Base-by-base conservation (phyloP, 2,888 invertebrate genomes). In the Limnephilus rhombicus region DNA sequence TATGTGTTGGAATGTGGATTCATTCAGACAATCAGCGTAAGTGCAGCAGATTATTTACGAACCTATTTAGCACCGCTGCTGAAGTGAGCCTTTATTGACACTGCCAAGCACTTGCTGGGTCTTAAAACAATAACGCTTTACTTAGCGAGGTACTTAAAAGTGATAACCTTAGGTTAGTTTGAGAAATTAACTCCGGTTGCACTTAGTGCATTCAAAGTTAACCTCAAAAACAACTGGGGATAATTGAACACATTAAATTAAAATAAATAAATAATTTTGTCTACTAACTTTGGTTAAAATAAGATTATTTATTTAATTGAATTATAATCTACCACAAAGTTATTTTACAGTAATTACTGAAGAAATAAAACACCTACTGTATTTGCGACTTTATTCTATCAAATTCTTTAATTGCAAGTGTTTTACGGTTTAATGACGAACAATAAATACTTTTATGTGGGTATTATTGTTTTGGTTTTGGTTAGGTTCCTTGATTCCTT, bases 1-100 rank as follows among this genome's bases (percentile, higher is more conserved):
- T 68, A 68, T 68, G 68, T n/a, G 68, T 68, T n/a, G 68, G 68
- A 68, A 68, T 68, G 68, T 68, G 68, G 68, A 68, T 68, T 68
- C n/a, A 68, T 68, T 68, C 24, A 68, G 68, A 68, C 24, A 68
- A 68, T 68, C 68, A 5, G 68, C 68, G 24, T 68, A 68, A 68
- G 68, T 68, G 68, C 68, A n/a, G 68, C 68, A 24, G 24, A 24
- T 68, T 68, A 68, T 68, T 68, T 68, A 68, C 68, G 68, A 24
- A 24, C 68, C 24, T 68, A 68, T 68, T 68, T 68, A 68, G 68
- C 68, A 68, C 68, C 24, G n/a, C 24, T 68, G 11, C 68, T 68
- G 24, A 68, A 68, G 68, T 68, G 24, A 24, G 68, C 68, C 68
- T 68, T n/a, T 68, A 24, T 68, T 68, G 68, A 68, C 68, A 7